phyloP scores from a whole-genome alignment of 2,888 invertebrate species.

The Brachyopa scutellaris region DNA sequence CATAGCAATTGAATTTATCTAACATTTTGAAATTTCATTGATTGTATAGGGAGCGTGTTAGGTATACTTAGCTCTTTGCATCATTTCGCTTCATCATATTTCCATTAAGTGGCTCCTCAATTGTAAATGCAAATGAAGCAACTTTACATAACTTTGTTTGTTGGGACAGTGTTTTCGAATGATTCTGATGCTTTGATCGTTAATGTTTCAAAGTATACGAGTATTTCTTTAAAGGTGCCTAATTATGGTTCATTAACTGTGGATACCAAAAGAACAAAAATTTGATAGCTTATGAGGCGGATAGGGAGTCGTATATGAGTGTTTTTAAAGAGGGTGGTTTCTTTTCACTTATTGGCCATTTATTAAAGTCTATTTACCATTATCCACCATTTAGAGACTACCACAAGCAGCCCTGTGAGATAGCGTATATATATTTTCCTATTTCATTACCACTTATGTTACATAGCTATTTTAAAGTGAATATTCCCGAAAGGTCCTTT shows the following conservation, averaged over 20 bases:
- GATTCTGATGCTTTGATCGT: slow-evolving; percentile 9
- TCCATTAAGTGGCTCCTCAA: neutral
- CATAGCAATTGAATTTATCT: neutral
- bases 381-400: no score
- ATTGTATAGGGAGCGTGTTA: neutral
- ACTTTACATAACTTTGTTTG: slow-evolving; percentile 20
- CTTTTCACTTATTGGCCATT: no score
- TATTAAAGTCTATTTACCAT: no score
- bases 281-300: no score
- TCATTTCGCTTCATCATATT: slow-evolving; percentile 1
- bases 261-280: no score
- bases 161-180: neutral
- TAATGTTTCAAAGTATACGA: neutral
- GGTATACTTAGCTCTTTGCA: neutral
- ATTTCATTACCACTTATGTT: no score
- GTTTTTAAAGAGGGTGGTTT: no score
- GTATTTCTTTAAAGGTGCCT: neutral
- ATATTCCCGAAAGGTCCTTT: no score
- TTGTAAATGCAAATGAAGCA: slow-evolving; percentile 10
- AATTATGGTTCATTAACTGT: slow-evolving; percentile 1
- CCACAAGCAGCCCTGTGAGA: no score
- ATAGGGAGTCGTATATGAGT: no score
- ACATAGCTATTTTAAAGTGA: no score
- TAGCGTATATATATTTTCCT: no score
- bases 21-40: neutral